phyloP scores from a whole-genome alignment of 2,113 vertebrate genomes.

The Balaenoptera acutorostrata region DNA sequence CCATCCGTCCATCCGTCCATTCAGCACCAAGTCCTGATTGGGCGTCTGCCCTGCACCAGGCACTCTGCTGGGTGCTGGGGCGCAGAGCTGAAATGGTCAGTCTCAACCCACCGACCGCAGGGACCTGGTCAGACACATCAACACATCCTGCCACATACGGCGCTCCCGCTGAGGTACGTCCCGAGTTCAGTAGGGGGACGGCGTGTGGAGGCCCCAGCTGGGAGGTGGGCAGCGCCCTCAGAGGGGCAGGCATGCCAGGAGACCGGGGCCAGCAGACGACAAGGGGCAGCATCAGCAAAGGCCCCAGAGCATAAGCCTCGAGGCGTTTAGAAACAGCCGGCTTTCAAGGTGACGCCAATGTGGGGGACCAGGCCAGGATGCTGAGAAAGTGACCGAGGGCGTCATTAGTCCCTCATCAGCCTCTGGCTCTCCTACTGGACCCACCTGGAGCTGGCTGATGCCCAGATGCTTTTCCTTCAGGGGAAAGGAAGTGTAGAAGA shows the following conservation, averaged over 20 bases:
- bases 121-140: neutral
- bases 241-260: fast-evolving
- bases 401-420: neutral
- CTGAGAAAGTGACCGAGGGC: neutral
- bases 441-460: neutral
- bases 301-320: too few relatives aligned
- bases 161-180: fast-evolving
- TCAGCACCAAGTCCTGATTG: too few relatives aligned
- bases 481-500: too few relatives aligned
- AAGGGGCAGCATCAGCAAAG: too few relatives aligned
- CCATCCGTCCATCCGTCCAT: fast-evolving
- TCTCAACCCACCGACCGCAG: neutral
- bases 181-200: fast-evolving
- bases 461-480: neutral
- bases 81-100: neutral
- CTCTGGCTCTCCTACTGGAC: neutral
- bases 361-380: fast-evolving
- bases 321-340: fast-evolving
- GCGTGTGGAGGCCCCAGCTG: neutral
- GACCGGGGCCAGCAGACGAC: neutral
- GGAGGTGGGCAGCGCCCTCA: neutral
- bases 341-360: fast-evolving
- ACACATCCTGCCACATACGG: fast-evolving
- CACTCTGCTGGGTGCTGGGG: neutral
- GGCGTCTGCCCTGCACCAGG: neutral